Evolutionary conservation across 2,888 invertebrate species (phyloP).

Genomic region (Barypeithes pellucidus): DNA sequence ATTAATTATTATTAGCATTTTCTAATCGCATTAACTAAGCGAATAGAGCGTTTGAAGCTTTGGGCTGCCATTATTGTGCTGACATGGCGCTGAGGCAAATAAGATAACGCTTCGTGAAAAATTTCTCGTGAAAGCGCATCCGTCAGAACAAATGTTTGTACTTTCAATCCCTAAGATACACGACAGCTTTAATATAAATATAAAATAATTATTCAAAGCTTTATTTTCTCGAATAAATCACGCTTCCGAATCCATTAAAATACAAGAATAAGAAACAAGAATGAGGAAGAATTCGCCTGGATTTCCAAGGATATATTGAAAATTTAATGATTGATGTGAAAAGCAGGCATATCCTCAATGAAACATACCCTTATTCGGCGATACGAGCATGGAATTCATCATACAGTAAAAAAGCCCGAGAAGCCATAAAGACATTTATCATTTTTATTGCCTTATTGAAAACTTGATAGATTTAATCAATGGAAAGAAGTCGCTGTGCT

Average conservation of each 20-base stretch:
- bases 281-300: constrained; percentile 30
- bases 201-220: constrained; percentile 9
- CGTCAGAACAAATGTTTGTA: no score
- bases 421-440: constrained; percentile 47
- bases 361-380: constrained; percentile 32
- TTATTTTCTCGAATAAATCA: constrained; percentile 33
- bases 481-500: neutral
- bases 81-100: no score
- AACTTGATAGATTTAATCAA: constrained; percentile 31
- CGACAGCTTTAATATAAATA: neutral
- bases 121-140: no score
- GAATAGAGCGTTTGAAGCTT: no score
- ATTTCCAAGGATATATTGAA: constrained; percentile 40
- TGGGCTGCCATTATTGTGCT: no score
- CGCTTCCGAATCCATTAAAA: constrained; percentile 36
- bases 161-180: no score
- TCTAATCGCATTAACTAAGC: no score
- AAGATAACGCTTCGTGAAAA: no score
- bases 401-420: constrained; percentile 21
- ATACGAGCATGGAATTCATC: constrained; percentile 42
- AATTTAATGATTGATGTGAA: constrained; percentile 44
- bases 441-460: constrained; percentile 44
- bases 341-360: constrained; percentile 28
- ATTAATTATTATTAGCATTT: no score
- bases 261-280: constrained; percentile 30